Percentiles rank a stretch among this genome's conserved stretches.
Conservation (phyloP, 2,113 vertebrate genomes). For the Anser brachyrhynchus region DNA sequence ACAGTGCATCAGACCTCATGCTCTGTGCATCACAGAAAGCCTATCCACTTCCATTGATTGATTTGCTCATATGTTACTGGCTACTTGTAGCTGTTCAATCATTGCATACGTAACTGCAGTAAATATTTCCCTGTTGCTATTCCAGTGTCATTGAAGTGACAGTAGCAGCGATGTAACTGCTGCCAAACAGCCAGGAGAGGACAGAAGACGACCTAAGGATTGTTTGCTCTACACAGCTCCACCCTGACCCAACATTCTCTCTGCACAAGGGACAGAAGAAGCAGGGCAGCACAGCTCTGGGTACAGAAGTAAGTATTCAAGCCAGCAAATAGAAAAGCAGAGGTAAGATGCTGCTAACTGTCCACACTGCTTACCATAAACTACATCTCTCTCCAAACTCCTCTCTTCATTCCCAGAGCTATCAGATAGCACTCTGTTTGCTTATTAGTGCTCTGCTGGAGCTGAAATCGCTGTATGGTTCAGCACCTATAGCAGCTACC, state of each 20-base stretch:
- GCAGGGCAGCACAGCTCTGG: neutral
- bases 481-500: neutral
- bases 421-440: neutral
- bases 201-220: neutral
- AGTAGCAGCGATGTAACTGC: neutral
- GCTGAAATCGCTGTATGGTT: neutral
- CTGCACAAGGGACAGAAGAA: neutral
- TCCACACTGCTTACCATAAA: no score
- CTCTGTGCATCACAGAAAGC: neutral
- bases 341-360: neutral
- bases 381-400: neutral
- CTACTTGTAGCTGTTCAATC: neutral
- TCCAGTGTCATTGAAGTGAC: neutral
- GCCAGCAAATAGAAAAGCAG: neutral
- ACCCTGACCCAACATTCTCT: neutral
- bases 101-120: rapidly evolving
- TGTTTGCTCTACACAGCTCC: neutral
- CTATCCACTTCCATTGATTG: neutral
- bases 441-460: neutral
- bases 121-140: neutral
- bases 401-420: neutral
- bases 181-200: neutral
- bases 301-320: neutral
- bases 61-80: rapidly evolving
- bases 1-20: neutral